Base-by-base conservation (phyloP, 1,140 invertebrate species). In the Drosophila persimilis region DNA sequence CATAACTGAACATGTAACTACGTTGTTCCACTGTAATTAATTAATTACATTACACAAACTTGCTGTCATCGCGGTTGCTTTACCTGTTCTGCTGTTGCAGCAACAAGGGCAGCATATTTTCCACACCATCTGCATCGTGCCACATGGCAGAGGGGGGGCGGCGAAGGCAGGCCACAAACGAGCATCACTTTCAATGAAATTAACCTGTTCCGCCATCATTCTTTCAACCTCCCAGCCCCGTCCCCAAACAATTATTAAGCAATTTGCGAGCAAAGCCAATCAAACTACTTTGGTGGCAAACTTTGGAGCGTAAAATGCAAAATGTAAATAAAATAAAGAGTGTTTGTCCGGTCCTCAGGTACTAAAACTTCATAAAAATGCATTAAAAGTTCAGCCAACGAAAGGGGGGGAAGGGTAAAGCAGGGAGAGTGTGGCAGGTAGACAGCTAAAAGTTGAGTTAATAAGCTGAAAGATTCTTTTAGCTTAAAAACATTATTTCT, bases 41-140 rank as follows among this genome's bases (percentile, higher is more conserved):
- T 85, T 85, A 85, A 85, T 85, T 85, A 85, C 81, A 85, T 86
- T 85, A 85, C 67, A 86, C 81, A 86, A 84, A 85, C 75, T 85
- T 80, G 77, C 76, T 80, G 80, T 85, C 80, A 85, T 84, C 80
- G 81, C 61, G 59, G 72, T 22, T 73, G 47, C 29, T 62, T 44
- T 29, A 57, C 43, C 7, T 62, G 29, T 20, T 20, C 20, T 46
- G 20, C 1, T 39, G 47, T 3, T 50, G 39, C n/a, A 9, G 24
- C n/a, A 31, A 7, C 26, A 29, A 20, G 50, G n/a, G 35, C 35
- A 13, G 35, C 35, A 39, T 39, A 39, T 13, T 39, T 39, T 39
- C 35, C 11, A 39, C 35, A 39, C 35, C 35, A 39, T 39, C 35
- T 39, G 8, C 29, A 44, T 53, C 47, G 45, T 56, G 13, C 9